A percentile compares a stretch with the other conserved stretches of the same genome.
Evolutionary conservation across 2,888 invertebrate genomes (phyloP).

Genomic region (Tetranychus piercei): DNA sequence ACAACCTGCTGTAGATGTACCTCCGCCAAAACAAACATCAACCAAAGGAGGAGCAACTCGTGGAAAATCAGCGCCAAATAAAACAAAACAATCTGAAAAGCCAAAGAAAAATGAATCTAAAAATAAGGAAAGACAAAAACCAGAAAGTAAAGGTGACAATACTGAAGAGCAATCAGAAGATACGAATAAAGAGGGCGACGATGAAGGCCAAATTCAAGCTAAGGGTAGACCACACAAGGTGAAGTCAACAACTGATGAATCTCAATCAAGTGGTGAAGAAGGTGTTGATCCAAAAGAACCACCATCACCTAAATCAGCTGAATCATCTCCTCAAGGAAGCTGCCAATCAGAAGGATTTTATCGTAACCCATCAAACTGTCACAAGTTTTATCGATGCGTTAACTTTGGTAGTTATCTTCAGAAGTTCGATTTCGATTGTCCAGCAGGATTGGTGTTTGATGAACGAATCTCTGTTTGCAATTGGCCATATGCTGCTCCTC

Average conservation of each 20-base stretch:
- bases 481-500: constrained; percentile 26
- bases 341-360: constrained; percentile 27
- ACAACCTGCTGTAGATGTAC: not conserved
- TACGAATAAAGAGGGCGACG: not conserved
- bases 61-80: not conserved
- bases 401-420: constrained; percentile 21
- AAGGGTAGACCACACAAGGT: not conserved
- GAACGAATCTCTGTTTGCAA: constrained; percentile 26
- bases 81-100: not conserved
- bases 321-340: not conserved
- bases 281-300: not conserved
- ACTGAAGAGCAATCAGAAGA: not conserved
- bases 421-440: constrained; percentile 26
- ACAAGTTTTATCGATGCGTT: constrained; percentile 56
- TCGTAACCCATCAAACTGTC: constrained; percentile 26
- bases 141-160: not conserved
- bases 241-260: not conserved
- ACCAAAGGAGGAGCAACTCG: not conserved
- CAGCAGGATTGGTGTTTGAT: constrained; percentile 26
- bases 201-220: not conserved
- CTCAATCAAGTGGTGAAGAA: not conserved
- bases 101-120: not conserved
- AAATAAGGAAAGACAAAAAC: not conserved
- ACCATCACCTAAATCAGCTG: not conserved
- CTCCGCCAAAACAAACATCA: not conserved